Percentiles rank a stretch among this genome's conserved stretches.
phyloP scores from a whole-genome alignment of 2,797 vertebrate species.

The Eidolon dupreanum region DNA sequence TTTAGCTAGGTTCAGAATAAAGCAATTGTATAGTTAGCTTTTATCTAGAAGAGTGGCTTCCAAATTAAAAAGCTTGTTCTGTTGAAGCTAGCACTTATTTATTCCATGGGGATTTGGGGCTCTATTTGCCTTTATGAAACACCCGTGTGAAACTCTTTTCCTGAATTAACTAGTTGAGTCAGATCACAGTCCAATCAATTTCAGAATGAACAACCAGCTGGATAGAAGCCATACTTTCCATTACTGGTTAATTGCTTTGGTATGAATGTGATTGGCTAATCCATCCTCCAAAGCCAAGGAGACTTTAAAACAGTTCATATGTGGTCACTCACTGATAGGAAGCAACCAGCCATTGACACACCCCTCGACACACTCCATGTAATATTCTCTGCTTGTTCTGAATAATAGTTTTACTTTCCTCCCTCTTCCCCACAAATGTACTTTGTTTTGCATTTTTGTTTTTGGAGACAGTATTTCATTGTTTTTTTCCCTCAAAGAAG shows the following conservation, averaged over 20 bases:
- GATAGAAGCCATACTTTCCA: slow-evolving; percentile 52
- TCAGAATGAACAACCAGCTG: slow-evolving; percentile 44
- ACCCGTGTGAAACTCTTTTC: slow-evolving; percentile 5
- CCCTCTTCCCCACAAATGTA: neutral
- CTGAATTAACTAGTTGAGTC: slow-evolving; percentile 60
- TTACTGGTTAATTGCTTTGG: slow-evolving; percentile 55
- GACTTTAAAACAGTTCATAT: neutral
- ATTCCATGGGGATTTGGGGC: slow-evolving; percentile 42
- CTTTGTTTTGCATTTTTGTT: neutral
- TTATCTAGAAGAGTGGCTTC: slow-evolving; percentile 60
- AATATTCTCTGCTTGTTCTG: neutral
- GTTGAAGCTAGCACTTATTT: slow-evolving; percentile 50
- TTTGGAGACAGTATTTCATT: neutral
- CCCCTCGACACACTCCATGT: accelerated
- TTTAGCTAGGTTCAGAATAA: slow-evolving; percentile 56
- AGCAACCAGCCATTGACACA: neutral
- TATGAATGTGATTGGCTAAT: slow-evolving; percentile 31
- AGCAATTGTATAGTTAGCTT: slow-evolving; percentile 71
- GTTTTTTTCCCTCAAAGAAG: neutral
- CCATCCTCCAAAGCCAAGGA: slow-evolving; percentile 15
- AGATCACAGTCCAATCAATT: slow-evolving; percentile 56
- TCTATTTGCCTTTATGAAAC: slow-evolving; percentile 23
- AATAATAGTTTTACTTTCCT: neutral
- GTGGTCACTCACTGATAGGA: neutral
- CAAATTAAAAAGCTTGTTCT: slow-evolving; percentile 61